These are phyloP conservation scores for Drepanosiphum platanoidis DNA, from an alignment of 2,888 invertebrate species.

Conservation along the genomic window DNA sequence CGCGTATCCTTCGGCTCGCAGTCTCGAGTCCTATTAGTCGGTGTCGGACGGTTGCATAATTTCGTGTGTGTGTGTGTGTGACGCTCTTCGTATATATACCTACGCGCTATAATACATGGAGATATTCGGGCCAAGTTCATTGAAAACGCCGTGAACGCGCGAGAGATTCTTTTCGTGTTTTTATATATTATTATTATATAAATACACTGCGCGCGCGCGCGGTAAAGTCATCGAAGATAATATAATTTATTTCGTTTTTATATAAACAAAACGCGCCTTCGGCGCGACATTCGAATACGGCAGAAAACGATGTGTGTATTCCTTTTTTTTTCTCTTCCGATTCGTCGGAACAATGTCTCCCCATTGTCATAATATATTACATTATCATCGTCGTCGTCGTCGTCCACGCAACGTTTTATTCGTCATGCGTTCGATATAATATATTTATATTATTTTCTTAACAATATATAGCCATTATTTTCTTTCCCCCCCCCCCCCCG, in stretches of 20 bases:
- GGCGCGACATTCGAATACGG: slow-evolving; percentile 2
- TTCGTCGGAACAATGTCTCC: not conserved
- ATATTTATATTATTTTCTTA: not conserved
- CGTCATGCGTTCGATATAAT: not conserved
- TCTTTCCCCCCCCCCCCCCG: no score
- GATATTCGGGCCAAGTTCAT: slow-evolving; percentile 50
- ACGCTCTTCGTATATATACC: no score
- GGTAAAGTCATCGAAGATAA: not conserved
- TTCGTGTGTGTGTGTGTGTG: not conserved
- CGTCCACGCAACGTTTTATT: not conserved
- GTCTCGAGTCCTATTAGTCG: not conserved
- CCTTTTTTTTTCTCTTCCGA: not conserved
- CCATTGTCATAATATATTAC: not conserved
- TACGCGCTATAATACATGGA: not conserved
- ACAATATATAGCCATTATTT: not conserved
- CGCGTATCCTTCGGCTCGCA: not conserved
- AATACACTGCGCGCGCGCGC: not conserved
- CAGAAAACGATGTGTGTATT: slow-evolving; percentile 1
- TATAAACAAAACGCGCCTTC: slow-evolving; percentile 43
- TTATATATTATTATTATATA: not conserved
- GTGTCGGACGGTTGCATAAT: not conserved
- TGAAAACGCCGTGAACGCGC: slow-evolving; percentile 1
- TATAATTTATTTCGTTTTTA: slow-evolving; percentile 26
- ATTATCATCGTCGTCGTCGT: no score
- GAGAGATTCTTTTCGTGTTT: not conserved